Percentiles rank a stretch among this genome's conserved stretches.
Evolutionary conservation across 2,797 vertebrate genomes (phyloP).

Genomic region (Cossypha dichroa): DNA sequence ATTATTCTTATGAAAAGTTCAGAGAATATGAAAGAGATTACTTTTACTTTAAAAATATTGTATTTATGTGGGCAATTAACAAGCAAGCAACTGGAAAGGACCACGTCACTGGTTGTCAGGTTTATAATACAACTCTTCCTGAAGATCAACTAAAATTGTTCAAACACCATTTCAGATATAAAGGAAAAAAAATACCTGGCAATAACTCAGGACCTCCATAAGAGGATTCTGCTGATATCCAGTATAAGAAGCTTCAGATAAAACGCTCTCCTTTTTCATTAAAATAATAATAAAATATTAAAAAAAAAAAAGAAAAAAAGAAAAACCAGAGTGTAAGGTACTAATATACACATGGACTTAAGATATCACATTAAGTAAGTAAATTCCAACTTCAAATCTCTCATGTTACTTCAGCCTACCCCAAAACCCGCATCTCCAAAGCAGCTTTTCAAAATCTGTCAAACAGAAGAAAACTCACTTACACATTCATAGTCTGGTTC

Average conservation of each 20-base stretch:
- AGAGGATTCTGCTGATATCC: conserved; percentile 51
- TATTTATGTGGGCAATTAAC: neutral
- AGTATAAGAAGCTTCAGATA: conserved; percentile 29
- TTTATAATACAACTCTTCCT: neutral
- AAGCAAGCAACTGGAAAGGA: neutral
- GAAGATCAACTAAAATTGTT: neutral
- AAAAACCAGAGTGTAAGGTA: neutral
- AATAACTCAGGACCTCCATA: conserved; percentile 64
- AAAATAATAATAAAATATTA: neutral
- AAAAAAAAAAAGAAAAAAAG: too few relatives aligned
- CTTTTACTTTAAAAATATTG: neutral
- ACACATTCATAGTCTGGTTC: conserved; percentile 71
- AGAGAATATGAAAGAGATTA: neutral
- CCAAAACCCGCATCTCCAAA: neutral
- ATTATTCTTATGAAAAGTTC: neutral
- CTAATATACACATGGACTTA: neutral
- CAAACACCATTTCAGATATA: neutral
- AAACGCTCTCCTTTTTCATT: conserved; percentile 15
- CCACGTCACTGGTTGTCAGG: neutral
- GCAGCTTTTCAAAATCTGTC: neutral
- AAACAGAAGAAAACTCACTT: conserved; percentile 6
- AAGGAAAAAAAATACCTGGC: conserved; percentile 70
- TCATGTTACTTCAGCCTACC: neutral
- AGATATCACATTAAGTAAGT: neutral
- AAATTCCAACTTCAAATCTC: neutral